These are phyloP conservation scores for Zonitis immaculata DNA, from an alignment of 2,888 invertebrate species.

Conservation along the genomic window DNA sequence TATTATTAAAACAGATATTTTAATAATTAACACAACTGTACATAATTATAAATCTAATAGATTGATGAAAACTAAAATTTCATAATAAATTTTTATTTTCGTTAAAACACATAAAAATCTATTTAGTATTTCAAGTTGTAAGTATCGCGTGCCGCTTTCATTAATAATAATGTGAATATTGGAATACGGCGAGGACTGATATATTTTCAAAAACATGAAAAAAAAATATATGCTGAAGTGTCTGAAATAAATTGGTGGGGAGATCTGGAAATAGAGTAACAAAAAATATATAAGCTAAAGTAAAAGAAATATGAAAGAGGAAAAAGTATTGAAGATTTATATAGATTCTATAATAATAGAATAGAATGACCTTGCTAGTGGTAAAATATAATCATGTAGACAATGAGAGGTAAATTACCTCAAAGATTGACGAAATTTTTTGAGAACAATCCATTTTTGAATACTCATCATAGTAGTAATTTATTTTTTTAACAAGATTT, in stretches of 20 bases:
- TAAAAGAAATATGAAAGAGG: conserved; percentile 13
- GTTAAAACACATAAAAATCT: too few relatives aligned
- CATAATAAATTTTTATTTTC: too few relatives aligned
- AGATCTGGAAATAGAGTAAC: conserved; percentile 28
- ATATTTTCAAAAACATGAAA: conserved; percentile 9
- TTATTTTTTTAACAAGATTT: too few relatives aligned
- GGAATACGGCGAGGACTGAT: conserved; percentile 4
- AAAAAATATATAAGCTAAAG: conserved; percentile 14
- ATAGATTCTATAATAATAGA: conserved; percentile 21
- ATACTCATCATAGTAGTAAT: too few relatives aligned
- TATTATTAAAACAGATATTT: too few relatives aligned
- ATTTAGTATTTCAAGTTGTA: too few relatives aligned
- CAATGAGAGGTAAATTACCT: background rate
- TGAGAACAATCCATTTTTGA: too few relatives aligned
- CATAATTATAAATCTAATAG: too few relatives aligned
- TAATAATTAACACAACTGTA: too few relatives aligned
- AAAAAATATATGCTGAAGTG: conserved; percentile 8
- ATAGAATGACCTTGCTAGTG: conserved; percentile 19
- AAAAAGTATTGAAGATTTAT: conserved; percentile 7
- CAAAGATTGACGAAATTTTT: too few relatives aligned
- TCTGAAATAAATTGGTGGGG: conserved; percentile 19
- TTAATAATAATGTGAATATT: conserved; percentile 2
- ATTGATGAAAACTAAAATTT: too few relatives aligned
- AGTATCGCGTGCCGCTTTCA: conserved; percentile 3
- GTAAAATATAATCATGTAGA: background rate